Conservation (phyloP, 2,888 invertebrate species). For the Noctua pronuba region DNA sequence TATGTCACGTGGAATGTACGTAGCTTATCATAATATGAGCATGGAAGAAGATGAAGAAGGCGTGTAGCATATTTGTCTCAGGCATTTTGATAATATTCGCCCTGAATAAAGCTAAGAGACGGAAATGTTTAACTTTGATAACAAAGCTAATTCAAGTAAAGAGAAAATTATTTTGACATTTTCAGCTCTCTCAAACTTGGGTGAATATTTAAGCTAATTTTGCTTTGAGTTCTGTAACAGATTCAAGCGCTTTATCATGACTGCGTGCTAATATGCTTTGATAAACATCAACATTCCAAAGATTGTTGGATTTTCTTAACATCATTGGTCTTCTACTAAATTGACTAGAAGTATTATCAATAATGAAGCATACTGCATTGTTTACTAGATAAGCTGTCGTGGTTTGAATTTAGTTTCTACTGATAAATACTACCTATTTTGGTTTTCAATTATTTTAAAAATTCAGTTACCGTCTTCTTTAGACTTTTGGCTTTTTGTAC, state of each 20-base stretch:
- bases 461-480: not conserved
- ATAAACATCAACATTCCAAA: conserved; percentile 12
- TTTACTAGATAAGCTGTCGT: not conserved
- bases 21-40: conserved; percentile 24
- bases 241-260: conserved; percentile 4
- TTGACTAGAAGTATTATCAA: conserved; percentile 12
- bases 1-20: conserved; percentile 33
- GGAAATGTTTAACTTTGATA: conserved; percentile 39
- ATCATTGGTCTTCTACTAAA: not conserved
- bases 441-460: not conserved
- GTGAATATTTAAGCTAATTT: conserved; percentile 31
- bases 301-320: not conserved
- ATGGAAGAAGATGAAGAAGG: conserved; percentile 1
- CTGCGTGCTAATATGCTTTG: conserved; percentile 3
- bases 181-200: conserved; percentile 13
- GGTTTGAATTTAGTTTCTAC: not conserved
- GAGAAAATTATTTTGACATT: conserved; percentile 43
- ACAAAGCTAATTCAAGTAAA: conserved; percentile 34
- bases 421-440: not conserved
- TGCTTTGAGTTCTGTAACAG: conserved; percentile 8
- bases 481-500: not conserved
- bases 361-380: not conserved
- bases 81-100: conserved; percentile 34
- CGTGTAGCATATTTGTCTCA: conserved; percentile 10
- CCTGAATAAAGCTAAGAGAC: conserved; percentile 6